Evolutionary conservation across 1,140 invertebrate species (phyloP), one percentile per base, ranked within the genome.

Genomic region (Watersipora subatra): DNA sequence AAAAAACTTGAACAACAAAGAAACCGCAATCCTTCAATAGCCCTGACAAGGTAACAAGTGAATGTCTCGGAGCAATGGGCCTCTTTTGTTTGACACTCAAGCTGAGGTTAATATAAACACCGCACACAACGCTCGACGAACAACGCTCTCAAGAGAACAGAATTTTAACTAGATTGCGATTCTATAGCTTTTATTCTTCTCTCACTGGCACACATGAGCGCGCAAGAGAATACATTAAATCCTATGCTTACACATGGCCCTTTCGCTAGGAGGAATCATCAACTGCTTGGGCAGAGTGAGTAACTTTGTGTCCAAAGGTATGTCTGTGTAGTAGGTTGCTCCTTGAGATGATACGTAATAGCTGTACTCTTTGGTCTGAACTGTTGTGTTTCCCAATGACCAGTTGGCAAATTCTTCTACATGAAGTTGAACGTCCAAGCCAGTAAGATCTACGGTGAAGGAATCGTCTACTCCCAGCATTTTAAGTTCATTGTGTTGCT

Each of bases 181-280:
- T n/a, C n/a, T n/a, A n/a, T n/a, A n/a, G n/a, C n/a, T n/a, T n/a
- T n/a, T n/a, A n/a, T n/a, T n/a, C n/a, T n/a, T n/a, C n/a, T n/a
- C n/a, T n/a, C n/a, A n/a, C n/a, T n/a, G n/a, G n/a, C n/a, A n/a
- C n/a, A n/a, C n/a, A n/a, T n/a, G n/a, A n/a, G n/a, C n/a, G n/a
- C n/a, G n/a, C n/a, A n/a, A n/a, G n/a, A n/a, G n/a, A n/a, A n/a
- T n/a, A n/a, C n/a, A n/a, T n/a, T n/a, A n/a, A n/a, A n/a, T n/a
- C n/a, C n/a, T n/a, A n/a, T n/a, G n/a, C 34, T 46, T 46, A 46
- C 34, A 46, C 34, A 46, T 12, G n/a, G 34, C 34, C n/a, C 66
- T 63, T 62, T 62, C n/a, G 19, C 30, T 28, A 22, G 30, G 30
- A 28, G 61, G 19, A 30, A 30, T 28, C 20, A 30, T 62, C 28